These are phyloP conservation scores for Pitta sordida DNA, from an alignment of 2,113 vertebrate genomes.

Conservation along the genomic window DNA sequence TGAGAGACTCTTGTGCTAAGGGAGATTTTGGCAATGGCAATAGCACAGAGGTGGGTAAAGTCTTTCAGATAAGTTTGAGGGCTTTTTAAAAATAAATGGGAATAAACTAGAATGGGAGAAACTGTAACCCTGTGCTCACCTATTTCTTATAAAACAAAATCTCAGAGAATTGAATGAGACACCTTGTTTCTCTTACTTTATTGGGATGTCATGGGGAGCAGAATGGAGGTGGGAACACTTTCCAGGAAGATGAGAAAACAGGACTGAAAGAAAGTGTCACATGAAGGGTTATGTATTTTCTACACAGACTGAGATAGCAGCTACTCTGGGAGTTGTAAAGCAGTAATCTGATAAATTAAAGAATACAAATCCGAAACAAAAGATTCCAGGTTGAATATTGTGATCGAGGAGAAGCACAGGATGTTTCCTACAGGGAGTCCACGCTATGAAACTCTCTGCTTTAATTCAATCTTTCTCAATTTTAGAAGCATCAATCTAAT, in stretches of 20 bases:
- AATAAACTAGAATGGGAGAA: conserved; percentile 1
- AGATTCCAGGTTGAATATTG: background rate
- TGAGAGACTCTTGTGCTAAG: conserved; percentile 42
- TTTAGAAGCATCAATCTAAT: conserved; percentile 32
- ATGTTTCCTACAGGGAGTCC: conserved; percentile 15
- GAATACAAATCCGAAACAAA: background rate
- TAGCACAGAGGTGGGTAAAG: conserved; percentile 18
- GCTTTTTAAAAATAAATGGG: background rate
- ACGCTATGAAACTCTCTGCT: background rate
- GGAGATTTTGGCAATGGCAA: conserved; percentile 54
- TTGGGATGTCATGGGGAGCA: conserved; percentile 15
- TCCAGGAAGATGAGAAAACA: background rate
- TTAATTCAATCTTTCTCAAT: conserved; percentile 45
- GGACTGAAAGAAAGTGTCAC: background rate
- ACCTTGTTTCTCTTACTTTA: conserved; percentile 39
- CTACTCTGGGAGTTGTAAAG: conserved; percentile 21
- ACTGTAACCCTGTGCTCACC: conserved; percentile 34
- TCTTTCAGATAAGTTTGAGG: background rate
- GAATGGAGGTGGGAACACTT: conserved; percentile 1
- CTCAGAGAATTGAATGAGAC: conserved; percentile 45
- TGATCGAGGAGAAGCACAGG: background rate
- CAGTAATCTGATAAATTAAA: background rate
- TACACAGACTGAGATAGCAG: background rate
- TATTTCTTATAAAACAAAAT: conserved; percentile 38
- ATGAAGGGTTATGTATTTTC: background rate